Base-by-base conservation (phyloP, 2,888 invertebrate genomes). In the Pammene fasciana region DNA sequence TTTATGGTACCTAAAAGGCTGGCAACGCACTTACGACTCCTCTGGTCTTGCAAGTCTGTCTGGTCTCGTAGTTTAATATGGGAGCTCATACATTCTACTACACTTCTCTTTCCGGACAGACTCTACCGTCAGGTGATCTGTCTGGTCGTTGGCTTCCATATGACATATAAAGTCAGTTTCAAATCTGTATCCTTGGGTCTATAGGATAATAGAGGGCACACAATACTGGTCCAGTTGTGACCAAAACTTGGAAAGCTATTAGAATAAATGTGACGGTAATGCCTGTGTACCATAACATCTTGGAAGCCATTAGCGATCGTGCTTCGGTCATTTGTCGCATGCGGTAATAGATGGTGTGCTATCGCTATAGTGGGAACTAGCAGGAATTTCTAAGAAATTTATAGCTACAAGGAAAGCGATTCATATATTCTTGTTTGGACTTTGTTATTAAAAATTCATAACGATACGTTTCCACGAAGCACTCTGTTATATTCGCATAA, bases 281-380 rank as follows among this genome's bases (percentile, higher is more conserved):
- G 64, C 46, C 48, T 41, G 77, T 75, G 73, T 71, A 75, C 76
- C 70, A 76, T 74, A 72, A 73, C 77, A 73, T 75, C 76, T 77
- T 74, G 72, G 76, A 75, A 75, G 76, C 79, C 80, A 82, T 84
- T 84, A 83, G 81, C 57, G 76, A 73, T 56, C 70, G 72, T 79
- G 76, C 75, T 75, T 74, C 73, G 79, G 79, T 81, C 81, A 79
- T 84, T 83, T 82, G 76, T 85, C 80, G 79, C 72, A 43, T 67
- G 73, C 78, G 76, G 72, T 79, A 76, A 79, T 75, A 65, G 74
- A 74, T 71, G 72, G 57, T 46, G 48, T 67, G 60, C 66, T 70
- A 72, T 74, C 74, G 71, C 65, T 72, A 71, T 60, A 59, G 64
- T 68, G 50, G 55, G 62, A 71, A 57, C 71, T 71, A 43, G 41